These are phyloP conservation scores for Siniperca undulata DNA, from an alignment of 2,797 vertebrate species.

Conservation along the genomic window DNA sequence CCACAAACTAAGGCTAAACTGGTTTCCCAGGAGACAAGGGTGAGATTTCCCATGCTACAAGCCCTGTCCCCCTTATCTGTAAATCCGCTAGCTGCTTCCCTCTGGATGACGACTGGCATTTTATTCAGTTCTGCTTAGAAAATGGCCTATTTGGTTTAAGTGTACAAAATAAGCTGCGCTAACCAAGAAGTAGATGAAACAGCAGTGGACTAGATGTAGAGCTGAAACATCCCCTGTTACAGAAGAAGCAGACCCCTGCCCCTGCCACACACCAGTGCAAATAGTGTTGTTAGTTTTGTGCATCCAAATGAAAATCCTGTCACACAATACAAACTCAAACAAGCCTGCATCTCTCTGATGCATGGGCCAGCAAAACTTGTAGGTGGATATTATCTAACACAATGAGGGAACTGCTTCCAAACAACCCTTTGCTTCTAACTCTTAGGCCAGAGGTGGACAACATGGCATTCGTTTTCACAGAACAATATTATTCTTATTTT, in stretches of 20 bases:
- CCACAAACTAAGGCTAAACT: slow-evolving; percentile 66
- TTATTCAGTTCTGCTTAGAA: slow-evolving; percentile 9
- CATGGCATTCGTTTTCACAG: neutral
- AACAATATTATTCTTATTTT: neutral
- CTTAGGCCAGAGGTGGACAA: slow-evolving; percentile 3
- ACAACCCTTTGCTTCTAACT: neutral
- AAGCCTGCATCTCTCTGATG: slow-evolving; percentile 27
- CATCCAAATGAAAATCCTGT: slow-evolving; percentile 57
- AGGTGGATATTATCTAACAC: slow-evolving; percentile 42
- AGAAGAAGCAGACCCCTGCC: neutral
- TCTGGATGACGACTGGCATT: slow-evolving; percentile 15
- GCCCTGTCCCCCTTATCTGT: slow-evolving; percentile 31
- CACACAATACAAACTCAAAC: slow-evolving; percentile 43
- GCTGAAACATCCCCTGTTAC: slow-evolving; percentile 14
- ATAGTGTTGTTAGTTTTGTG: slow-evolving; percentile 59
- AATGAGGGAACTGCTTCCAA: neutral
- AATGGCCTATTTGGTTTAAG: slow-evolving; percentile 10
- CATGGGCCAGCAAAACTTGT: slow-evolving; percentile 5
- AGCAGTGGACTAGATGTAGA: neutral
- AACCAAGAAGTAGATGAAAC: slow-evolving; percentile 13
- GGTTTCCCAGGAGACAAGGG: slow-evolving; percentile 79
- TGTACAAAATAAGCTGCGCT: slow-evolving; percentile 9
- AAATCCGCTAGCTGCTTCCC: slow-evolving; percentile 24
- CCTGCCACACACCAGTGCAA: slow-evolving; percentile 35
- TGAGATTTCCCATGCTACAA: slow-evolving; percentile 70